Conservation (phyloP, 2,113 vertebrate species). For the Electrona antarctica region DNA sequence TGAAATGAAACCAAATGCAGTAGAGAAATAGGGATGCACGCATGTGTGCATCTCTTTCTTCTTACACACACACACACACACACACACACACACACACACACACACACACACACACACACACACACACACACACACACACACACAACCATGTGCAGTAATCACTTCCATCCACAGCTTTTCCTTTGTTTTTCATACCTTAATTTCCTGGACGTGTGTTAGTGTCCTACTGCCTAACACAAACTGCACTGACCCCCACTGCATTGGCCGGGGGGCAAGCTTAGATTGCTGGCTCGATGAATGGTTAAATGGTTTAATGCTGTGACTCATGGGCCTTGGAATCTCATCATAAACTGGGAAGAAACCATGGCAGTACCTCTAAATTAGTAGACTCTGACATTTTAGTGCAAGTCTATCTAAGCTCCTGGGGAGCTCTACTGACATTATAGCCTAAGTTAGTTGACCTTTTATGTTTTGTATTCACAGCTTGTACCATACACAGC, state of each 20-base stretch:
- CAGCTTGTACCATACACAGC: slow-evolving; percentile 36
- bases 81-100: not conserved
- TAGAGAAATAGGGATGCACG: not conserved
- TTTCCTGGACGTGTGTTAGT: slow-evolving; percentile 2
- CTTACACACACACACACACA: not conserved
- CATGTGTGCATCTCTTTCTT: not conserved
- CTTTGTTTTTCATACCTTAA: not conserved
- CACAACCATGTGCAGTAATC: slow-evolving; percentile 21
- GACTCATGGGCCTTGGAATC: slow-evolving; percentile 55
- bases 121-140: not conserved
- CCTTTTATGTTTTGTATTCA: slow-evolving; percentile 31
- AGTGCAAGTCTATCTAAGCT: not conserved
- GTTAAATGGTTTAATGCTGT: slow-evolving; percentile 45
- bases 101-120: slow-evolving; percentile 3
- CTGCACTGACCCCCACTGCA: not conserved
- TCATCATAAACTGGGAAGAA: slow-evolving; percentile 40
- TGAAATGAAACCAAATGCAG: not conserved
- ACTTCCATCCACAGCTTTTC: slow-evolving; percentile 21
- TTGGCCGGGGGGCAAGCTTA: not conserved
- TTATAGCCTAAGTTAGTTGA: not conserved
- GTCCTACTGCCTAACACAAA: slow-evolving; percentile 12
- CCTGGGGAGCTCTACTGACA: not conserved
- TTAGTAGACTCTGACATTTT: slow-evolving; percentile 16
- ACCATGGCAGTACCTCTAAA: slow-evolving; percentile 17
- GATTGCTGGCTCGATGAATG: slow-evolving; percentile 3